Percentiles rank a stretch among this genome's conserved stretches.
Conservation (phyloP, 2,888 invertebrate species). For the Halocaridina rubra region DNA sequence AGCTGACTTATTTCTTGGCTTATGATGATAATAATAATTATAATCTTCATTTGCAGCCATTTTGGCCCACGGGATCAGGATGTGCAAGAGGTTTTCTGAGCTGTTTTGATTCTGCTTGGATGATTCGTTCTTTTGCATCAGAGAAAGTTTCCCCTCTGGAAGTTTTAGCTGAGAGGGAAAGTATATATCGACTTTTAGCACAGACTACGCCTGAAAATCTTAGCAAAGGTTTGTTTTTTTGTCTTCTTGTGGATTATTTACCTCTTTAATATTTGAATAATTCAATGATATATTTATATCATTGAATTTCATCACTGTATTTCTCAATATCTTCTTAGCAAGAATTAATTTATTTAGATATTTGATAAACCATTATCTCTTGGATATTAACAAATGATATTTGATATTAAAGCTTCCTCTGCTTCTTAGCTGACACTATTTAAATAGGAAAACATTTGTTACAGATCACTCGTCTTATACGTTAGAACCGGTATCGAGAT, state of each 20-base stretch:
- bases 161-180: slow-evolving; percentile 93
- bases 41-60: slow-evolving; percentile 74
- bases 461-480: slow-evolving; percentile 57
- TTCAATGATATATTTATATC: no score
- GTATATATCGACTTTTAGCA: slow-evolving; percentile 86
- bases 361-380: no score
- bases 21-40: background rate
- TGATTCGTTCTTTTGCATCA: slow-evolving; percentile 85
- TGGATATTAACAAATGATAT: no score
- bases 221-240: slow-evolving; percentile 89
- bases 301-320: no score
- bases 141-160: slow-evolving; percentile 79
- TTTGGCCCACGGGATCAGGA: slow-evolving; percentile 99
- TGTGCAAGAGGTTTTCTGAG: slow-evolving; percentile 97
- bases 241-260: no score
- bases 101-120: slow-evolving; percentile 96
- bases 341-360: no score
- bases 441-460: slow-evolving; percentile 17
- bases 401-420: no score
- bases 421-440: no score
- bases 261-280: no score
- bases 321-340: no score
- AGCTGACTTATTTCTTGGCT: no score
- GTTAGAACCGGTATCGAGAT: slow-evolving; percentile 75
- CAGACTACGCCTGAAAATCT: slow-evolving; percentile 98